These are phyloP conservation scores for Limnodromus scolopaceus DNA, from an alignment of 2,797 vertebrate species.

Conservation along the genomic window DNA sequence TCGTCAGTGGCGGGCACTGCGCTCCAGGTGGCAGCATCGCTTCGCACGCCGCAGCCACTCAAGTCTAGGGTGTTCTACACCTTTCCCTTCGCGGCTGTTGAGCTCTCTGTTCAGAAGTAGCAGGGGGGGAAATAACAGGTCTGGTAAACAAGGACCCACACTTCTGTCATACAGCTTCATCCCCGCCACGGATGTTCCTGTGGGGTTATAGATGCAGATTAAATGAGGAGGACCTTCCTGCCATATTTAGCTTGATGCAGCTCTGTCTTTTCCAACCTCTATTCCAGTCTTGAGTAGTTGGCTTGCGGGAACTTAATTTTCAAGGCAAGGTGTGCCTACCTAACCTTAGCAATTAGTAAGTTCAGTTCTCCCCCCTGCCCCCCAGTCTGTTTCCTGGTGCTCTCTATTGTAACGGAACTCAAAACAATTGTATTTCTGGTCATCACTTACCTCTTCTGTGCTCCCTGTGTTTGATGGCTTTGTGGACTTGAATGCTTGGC, in stretches of 20 bases:
- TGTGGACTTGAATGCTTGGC: not conserved
- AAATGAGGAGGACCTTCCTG: not conserved
- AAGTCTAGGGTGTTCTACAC: not conserved
- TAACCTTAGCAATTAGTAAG: not conserved
- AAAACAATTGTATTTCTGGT: not conserved
- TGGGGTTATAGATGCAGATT: not conserved
- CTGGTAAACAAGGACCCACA: accelerated
- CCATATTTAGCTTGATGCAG: not conserved
- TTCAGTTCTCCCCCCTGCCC: not conserved
- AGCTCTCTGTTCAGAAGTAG: accelerated
- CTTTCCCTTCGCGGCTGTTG: not conserved
- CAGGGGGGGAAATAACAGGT: accelerated
- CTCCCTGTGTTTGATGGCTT: not conserved
- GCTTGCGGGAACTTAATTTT: not conserved
- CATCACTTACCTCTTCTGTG: not conserved
- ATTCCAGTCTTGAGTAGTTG: not conserved
- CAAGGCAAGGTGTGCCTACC: not conserved
- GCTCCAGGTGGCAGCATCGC: constrained; percentile 61
- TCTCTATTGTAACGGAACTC: not conserved
- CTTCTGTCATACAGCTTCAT: not conserved
- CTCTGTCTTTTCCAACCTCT: not conserved
- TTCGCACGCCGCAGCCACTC: not conserved
- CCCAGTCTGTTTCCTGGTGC: not conserved
- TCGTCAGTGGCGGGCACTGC: not conserved
- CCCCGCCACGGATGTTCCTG: accelerated